Conservation (phyloP, 2,113 vertebrate species). For the Balaenoptera acutorostrata region DNA sequence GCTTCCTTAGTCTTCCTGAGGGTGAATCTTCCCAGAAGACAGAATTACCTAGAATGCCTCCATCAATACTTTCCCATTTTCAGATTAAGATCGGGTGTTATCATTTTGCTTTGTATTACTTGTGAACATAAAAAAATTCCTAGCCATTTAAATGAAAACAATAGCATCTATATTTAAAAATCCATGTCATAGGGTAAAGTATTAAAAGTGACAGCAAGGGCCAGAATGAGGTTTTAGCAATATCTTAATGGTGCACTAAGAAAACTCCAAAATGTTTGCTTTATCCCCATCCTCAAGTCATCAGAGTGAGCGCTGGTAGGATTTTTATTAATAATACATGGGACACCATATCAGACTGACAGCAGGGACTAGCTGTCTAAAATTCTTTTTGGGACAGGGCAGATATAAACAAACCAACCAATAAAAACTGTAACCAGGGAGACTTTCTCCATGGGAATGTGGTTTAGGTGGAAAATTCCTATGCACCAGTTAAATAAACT, state of each 20-base stretch:
- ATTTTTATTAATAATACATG: conserved; percentile 44
- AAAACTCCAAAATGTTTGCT: not conserved
- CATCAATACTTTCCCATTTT: not conserved
- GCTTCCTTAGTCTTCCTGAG: not conserved
- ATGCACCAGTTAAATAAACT: not conserved
- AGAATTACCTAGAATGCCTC: not conserved
- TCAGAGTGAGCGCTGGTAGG: not conserved
- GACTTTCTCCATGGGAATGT: not conserved
- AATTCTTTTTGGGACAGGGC: not conserved
- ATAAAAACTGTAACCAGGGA: not conserved
- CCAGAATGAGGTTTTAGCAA: not conserved
- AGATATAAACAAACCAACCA: conserved; percentile 12
- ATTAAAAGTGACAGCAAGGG: not conserved
- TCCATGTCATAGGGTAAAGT: not conserved
- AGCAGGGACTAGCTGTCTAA: not conserved
- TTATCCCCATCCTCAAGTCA: not conserved
- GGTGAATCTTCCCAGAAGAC: not conserved
- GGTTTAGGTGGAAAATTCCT: conserved; percentile 8
- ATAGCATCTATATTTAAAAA: not conserved
- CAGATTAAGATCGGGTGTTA: not conserved
- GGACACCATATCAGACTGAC: not conserved
- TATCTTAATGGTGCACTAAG: not conserved
- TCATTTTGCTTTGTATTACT: not conserved
- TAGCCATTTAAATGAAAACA: not conserved
- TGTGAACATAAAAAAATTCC: not conserved